A percentile compares a stretch with the other conserved stretches of the same genome.
phyloP scores from a whole-genome alignment of 2,797 vertebrate genomes.

The Phataginus tricuspis region DNA sequence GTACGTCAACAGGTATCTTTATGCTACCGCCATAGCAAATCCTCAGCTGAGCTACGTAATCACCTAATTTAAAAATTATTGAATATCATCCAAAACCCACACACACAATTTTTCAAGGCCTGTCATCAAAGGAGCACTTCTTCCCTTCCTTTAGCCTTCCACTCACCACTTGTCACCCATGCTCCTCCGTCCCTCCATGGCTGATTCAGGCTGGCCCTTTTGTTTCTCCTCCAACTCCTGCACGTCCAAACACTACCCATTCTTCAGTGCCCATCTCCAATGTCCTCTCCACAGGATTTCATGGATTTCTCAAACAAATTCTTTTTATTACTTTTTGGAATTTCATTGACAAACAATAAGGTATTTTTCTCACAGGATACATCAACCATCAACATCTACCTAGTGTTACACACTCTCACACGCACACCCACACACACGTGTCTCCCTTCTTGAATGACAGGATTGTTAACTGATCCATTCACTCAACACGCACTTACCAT shows the following conservation, averaged over 20 bases:
- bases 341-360: background rate
- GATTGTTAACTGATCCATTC: background rate
- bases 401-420: background rate
- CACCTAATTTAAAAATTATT: background rate
- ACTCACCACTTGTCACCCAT: background rate
- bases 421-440: background rate
- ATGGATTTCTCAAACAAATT: background rate
- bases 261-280: background rate
- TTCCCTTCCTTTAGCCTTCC: background rate
- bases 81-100: background rate
- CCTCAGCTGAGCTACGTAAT: background rate
- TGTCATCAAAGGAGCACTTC: background rate
- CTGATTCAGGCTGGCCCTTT: background rate
- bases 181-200: too few relatives aligned
- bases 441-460: background rate
- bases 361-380: background rate
- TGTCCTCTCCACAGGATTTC: background rate
- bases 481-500: background rate
- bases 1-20: background rate
- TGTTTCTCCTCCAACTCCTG: background rate
- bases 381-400: too few relatives aligned
- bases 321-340: background rate
- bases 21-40: background rate
- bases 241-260: accelerated
- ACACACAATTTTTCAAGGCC: background rate